Evolutionary conservation across 2,888 invertebrate species (phyloP), one percentile per base, ranked within the genome.

Genomic region (Scrobipalpa costella): DNA sequence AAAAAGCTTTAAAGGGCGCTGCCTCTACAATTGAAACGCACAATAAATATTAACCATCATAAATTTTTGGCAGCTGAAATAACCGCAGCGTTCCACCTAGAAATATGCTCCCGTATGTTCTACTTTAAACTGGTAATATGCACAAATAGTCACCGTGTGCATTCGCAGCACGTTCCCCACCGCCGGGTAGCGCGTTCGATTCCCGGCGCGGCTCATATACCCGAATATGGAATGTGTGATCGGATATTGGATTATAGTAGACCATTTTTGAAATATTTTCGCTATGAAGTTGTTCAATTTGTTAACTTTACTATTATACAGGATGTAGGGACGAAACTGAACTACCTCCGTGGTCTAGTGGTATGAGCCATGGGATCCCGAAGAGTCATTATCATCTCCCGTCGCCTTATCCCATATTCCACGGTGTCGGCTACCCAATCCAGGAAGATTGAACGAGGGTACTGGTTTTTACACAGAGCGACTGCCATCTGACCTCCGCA

Each of bases 91-190:
- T 19, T 17, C 8, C 9, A 21, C 21, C 3, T 9, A 15, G 19
- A 21, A 21, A 19, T 49, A 19, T 21, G 49, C 19, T 7, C 9
- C 49, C 49, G 49, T 49, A 49, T 49, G 19, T 49, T 49, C 11
- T 8, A 49, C 19, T 49, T 49, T 11, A 49, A 49, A 49, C 21
- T 49, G 19, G 17, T 49, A 49, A 49, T 49, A 49, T 49, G 49
- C 49, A 49, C 49, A 49, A 49, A 49, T 49, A 17, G 19, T 21
- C 49, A 11, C 21, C 19, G 19, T 49, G 21, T 49, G 49, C 49
- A 49, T 17, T n/a, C 49, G 19, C 9, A 3, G 49, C 49, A 49
- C 49, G 49, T 49, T 9, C 49, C 8, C 19, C 21, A 8, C 15
- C 49, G 49, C 49, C 19, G 49, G 21, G 49, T 49, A 7, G 5